These are phyloP conservation scores for Eremobia ochroleuca DNA, from an alignment of 2,888 invertebrate genomes.

Conservation along the genomic window DNA sequence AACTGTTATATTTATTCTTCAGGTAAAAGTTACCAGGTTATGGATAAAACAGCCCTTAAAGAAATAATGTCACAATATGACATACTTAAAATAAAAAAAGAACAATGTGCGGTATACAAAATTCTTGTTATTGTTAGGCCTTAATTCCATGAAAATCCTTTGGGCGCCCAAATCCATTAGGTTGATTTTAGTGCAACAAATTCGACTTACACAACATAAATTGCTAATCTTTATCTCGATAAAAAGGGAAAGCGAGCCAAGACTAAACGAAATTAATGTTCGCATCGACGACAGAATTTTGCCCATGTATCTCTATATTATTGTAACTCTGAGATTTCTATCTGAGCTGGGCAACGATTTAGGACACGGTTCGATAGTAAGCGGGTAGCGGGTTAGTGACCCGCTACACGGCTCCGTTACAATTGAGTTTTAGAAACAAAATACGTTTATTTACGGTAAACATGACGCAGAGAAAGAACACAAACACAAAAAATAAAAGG, in stretches of 20 bases:
- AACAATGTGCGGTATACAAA: background rate
- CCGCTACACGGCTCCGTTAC: background rate
- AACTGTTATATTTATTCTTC: no score
- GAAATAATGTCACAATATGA: no score
- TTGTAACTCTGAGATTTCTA: constrained; percentile 51
- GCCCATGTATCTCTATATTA: constrained; percentile 48
- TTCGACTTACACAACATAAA: constrained; percentile 54
- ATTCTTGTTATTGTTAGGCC: background rate
- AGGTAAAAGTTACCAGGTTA: no score
- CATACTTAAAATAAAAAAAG: no score
- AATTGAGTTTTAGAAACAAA: no score
- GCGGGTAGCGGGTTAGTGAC: constrained; percentile 20
- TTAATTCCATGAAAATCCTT: constrained; percentile 9
- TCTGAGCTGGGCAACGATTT: constrained; percentile 29
- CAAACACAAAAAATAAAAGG: no score
- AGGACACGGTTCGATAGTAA: background rate
- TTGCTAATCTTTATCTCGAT: constrained; percentile 53
- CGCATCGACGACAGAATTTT: constrained; percentile 41
- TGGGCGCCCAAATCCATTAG: constrained; percentile 42
- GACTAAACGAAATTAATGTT: constrained; percentile 56
- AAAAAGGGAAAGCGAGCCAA: constrained; percentile 47
- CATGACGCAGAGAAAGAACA: no score
- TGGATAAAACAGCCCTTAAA: no score
- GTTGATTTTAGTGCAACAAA: constrained; percentile 51
- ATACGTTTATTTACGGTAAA: no score